These are phyloP conservation scores for Leucopsar rothschildi DNA, from an alignment of 2,113 vertebrate species.

Conservation along the genomic window DNA sequence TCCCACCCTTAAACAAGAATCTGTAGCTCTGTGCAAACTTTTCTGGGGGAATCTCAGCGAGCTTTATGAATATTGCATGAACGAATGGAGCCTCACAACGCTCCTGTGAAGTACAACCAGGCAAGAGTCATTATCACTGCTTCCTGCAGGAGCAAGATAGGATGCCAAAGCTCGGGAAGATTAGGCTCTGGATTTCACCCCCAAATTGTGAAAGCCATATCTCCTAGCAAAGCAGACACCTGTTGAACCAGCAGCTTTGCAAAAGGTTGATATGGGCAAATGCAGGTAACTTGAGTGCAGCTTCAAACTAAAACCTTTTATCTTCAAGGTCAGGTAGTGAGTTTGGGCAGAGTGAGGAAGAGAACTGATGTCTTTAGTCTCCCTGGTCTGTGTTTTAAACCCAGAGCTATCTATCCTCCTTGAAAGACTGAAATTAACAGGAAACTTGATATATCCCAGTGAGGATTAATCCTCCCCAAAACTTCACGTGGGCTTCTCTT, in stretches of 20 bases:
- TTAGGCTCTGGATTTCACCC: not conserved
- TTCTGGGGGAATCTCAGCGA: conserved; percentile 12
- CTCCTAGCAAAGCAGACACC: not conserved
- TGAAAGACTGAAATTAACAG: not conserved
- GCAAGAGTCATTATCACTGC: not conserved
- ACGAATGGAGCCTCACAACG: not conserved
- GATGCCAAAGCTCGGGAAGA: not conserved
- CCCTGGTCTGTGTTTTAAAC: not conserved
- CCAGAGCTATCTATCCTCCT: not conserved
- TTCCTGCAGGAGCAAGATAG: not conserved
- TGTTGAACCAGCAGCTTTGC: not conserved
- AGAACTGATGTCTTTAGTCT: not conserved
- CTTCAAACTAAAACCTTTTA: not conserved
- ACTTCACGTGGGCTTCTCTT: not conserved
- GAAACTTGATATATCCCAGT: not conserved
- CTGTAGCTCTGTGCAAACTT: not conserved
- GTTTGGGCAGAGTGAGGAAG: not conserved
- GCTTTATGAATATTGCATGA: conserved; percentile 18
- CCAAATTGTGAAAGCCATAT: not conserved
- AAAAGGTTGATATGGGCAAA: not conserved
- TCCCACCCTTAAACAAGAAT: conserved; percentile 1
- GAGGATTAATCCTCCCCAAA: conserved; percentile 18
- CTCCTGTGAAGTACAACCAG: not conserved
- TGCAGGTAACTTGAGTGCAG: not conserved
- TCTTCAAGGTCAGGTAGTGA: not conserved